Evolutionary conservation across 92 coral and sea anemone species (phyloP), one percentile per base, ranked within the genome.

Genomic region (Epizoanthus rinbou): DNA sequence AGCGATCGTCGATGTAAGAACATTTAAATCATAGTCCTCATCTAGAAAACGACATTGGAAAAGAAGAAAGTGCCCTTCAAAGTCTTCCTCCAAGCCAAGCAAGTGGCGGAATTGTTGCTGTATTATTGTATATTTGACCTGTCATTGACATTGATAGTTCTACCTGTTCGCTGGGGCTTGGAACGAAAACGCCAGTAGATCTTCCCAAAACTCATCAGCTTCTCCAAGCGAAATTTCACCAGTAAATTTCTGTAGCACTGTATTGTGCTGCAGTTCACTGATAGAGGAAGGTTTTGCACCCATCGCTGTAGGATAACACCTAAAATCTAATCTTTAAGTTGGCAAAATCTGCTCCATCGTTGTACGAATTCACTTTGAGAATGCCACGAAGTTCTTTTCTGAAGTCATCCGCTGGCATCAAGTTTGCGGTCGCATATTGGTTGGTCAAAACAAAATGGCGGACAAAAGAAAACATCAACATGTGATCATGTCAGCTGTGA

Each of bases 281-380:
- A 96, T 87, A 25, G 99, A 96, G 53, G 99, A 96, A 75, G 99
- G 99, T 79, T 89, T 93, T 35, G 98, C 98, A 56, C 99, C 99
- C 99, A 96, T 96, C 33, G 21, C 25, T 65, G 39, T 39, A 43
- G 58, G 71, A 63, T 33, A 39, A 17, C 43, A 37, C 58, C 82
- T 16, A 39, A 47, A 78, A 63, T 62, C 58, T 7, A 52, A 62
- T 19, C 9, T 3, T 78, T 63, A 78, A 59, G 82, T 78, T 63
- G 82, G 82, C 31, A 78, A 41, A 60, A 78, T 78, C 64, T n/a
- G 24, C 60, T 63, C 69, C 82, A 78, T 78, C 56, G n/a, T 57
- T n/a, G 10, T 75, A n/a, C 3, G 53, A 31, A 1, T 75, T 75
- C 80, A 56, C 64, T 75, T 58, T 14, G 57, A 21, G 63, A 56